A percentile compares a stretch with the other conserved stretches of the same genome.
Evolutionary conservation across 1,140 invertebrate genomes (phyloP).

Genomic region (Bemisia tabaci): DNA sequence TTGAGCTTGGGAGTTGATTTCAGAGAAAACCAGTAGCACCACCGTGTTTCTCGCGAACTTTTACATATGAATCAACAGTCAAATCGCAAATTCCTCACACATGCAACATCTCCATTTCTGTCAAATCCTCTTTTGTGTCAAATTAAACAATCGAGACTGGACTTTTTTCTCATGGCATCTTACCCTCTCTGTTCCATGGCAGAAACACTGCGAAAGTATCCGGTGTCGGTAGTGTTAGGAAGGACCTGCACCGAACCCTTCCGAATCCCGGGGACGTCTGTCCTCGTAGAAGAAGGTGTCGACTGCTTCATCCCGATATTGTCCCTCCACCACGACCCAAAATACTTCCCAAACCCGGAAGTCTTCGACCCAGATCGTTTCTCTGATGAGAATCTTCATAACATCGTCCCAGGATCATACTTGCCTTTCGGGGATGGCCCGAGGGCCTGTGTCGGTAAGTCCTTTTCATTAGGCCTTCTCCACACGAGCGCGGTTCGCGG

Average conservation of each 20-base stretch:
- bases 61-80: too few species aligned
- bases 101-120: too few species aligned
- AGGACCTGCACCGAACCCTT: conserved; percentile 36
- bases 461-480: too few species aligned
- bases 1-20: too few species aligned
- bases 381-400: conserved; percentile 17
- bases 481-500: too few species aligned
- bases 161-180: too few species aligned
- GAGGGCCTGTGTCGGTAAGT: conserved; percentile 43
- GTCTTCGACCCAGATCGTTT: conserved; percentile 32
- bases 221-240: conserved; percentile 32
- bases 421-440: conserved; percentile 49
- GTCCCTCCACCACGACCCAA: conserved; percentile 31
- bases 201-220: conserved; percentile 42
- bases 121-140: too few species aligned
- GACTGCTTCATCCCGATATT: conserved; percentile 29
- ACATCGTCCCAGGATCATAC: conserved; percentile 24
- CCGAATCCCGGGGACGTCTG: conserved; percentile 14
- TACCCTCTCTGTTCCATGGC: conserved; percentile 15
- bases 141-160: too few species aligned
- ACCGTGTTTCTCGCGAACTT: too few species aligned
- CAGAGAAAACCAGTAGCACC: too few species aligned
- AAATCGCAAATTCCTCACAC: too few species aligned
- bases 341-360: conserved; percentile 29
- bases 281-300: conserved; percentile 24